These are phyloP conservation scores for Siderastrea radians DNA, from an alignment of 92 coral and sea anemone species.

Conservation along the genomic window DNA sequence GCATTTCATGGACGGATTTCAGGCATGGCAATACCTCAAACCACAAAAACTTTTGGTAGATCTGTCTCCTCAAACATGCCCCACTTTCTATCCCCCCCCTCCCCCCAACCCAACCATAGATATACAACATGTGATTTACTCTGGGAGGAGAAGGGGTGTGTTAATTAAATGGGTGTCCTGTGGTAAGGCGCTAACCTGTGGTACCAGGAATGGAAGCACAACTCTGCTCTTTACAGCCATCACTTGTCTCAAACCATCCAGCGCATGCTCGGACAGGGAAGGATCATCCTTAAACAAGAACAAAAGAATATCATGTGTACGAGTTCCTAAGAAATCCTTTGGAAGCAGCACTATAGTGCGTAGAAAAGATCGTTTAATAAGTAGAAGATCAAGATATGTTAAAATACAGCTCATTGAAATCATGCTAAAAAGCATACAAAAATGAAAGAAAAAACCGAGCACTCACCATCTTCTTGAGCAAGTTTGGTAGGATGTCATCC, in stretches of 20 bases:
- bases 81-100: no score
- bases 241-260: conserved; percentile 96
- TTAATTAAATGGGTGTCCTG: background rate
- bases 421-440: no score
- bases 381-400: no score
- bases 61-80: no score
- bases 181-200: conserved; percentile 77
- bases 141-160: background rate
- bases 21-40: background rate
- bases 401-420: no score
- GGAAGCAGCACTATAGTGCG: no score
- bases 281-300: conserved; percentile 79
- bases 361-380: no score
- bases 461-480: conserved; percentile 87
- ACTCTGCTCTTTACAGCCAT: conserved; percentile 98
- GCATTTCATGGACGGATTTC: no score
- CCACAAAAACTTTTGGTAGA: no score
- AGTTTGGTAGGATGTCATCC: conserved; percentile 91
- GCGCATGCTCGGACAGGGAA: conserved; percentile 83
- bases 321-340: no score
- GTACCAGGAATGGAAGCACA: conserved; percentile 96
- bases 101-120: no score
- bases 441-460: background rate
- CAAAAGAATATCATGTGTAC: no score
- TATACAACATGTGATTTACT: background rate